Evolutionary conservation across 2,113 vertebrate species (phyloP), one percentile per base, ranked within the genome.

Genomic region (Brachionichthys hirsutus): DNA sequence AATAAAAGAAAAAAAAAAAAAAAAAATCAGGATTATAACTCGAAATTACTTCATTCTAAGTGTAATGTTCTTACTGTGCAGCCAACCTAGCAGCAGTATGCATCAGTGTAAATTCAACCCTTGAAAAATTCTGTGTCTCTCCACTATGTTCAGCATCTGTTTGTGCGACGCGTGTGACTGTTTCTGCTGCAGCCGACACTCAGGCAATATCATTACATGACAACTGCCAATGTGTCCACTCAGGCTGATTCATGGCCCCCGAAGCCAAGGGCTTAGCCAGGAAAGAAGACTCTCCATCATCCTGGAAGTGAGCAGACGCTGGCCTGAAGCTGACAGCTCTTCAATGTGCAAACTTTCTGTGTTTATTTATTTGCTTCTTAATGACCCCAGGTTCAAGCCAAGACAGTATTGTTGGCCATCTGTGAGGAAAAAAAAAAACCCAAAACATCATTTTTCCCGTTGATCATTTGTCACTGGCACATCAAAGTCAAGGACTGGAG

Each of bases 121-220:
- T 12, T 4, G 12, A 45, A 62, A 70, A 20, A 41, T 9, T n/a
- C n/a, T 52, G 52, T 52, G 58, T 36, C 20, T 64, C 12, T 52
- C 18, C 48, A 24, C 11, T 38, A 15, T 65, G 64, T 69, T 50
- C 51, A 51, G 42, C 56, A 22, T 79, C 16, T 50, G 54, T 66
- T 22, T 67, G 56, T 42, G 45, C 15, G n/a, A 47, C 34, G 51
- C 6, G 44, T 38, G 62, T 38, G 62, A 47, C 63, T 30, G 24
- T 30, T 30, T 30, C 24, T 30, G 8, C 24, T 19, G 46, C 43
- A 10, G 73, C 82, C 67, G 57, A 81, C 82, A 74, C 79, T 80
- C 61, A 59, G 71, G 84, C 88, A 87, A 85, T 88, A 89, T 87
- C 77, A 85, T 87, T 89, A 90, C 89, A 90, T 88, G 87, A 89